Evolutionary conservation across 1,140 invertebrate species (phyloP), one percentile per base, ranked within the genome.

Genomic region (Listronotus bonariensis): DNA sequence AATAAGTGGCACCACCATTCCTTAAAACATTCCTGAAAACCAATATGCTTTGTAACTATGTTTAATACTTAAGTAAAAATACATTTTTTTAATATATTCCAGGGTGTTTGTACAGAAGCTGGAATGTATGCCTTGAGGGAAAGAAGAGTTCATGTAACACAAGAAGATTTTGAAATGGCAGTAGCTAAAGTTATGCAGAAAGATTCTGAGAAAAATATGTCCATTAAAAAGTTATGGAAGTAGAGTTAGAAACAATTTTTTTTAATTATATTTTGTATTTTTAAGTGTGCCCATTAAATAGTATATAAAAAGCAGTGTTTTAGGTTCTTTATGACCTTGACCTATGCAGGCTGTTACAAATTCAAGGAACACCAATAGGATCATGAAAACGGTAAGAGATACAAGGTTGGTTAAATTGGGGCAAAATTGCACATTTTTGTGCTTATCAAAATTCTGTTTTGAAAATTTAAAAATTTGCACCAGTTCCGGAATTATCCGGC

Each of bases 211-310:
- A 99, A 99, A 85, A 99, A 99, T 78, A 99, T 99, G 96, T 99
- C 97, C n/a, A 98, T 99, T 80, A 99, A 99, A 83, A 99, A 99
- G 82, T 86, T 99, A 65, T 99, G 97, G 97, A 99, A 99, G 82
- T 99, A 94, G 41, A 55, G 11, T 20, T 36, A 36, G 34, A 36
- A 36, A 8, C 3, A 36, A 42, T 15, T 26, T 48, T 57, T 54
- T 43, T 32, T 26, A 15, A 38, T 45, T 7, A 31, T 32, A 43
- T 15, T 38, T 40, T 65, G 18, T 58, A 14, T 55, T 45, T 55
- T 53, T 41, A 53, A 15, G 49, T 62, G 55, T 46, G 12, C 18
- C 20, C 10, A 45, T 38, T 46, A 48, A 48, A 48, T 48, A 48
- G 15, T 48, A 18, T 18, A 20, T 26, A 20, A 48, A 43, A 4